Conservation (phyloP, 1,140 invertebrate genomes). For the Whitmania pigra region DNA sequence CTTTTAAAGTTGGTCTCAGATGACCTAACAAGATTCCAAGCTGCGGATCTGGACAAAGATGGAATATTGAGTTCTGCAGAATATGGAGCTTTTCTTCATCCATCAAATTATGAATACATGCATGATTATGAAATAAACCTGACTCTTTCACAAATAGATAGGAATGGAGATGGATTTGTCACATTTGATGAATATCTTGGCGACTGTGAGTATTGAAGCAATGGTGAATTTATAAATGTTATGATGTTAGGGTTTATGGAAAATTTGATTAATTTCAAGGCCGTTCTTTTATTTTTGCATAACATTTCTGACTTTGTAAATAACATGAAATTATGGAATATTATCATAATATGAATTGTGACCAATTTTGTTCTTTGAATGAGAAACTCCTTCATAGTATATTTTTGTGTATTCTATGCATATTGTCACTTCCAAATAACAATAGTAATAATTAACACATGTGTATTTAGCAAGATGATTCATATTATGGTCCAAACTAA, state of each 20-base stretch:
- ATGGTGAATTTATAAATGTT: too few species aligned
- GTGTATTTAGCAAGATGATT: too few species aligned
- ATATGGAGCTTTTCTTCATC: slow-evolving; percentile 78
- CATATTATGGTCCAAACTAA: too few species aligned
- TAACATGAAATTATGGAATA: too few species aligned
- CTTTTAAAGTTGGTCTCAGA: slow-evolving; percentile 46
- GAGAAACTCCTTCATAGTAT: too few species aligned
- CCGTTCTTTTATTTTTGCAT: neutral
- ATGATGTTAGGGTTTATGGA: neutral
- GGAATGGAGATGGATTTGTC: slow-evolving; percentile 58
- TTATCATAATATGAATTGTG: too few species aligned
- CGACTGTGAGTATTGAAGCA: slow-evolving; percentile 12
- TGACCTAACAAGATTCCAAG: slow-evolving; percentile 71
- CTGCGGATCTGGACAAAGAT: slow-evolving; percentile 74
- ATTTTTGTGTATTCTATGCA: too few species aligned
- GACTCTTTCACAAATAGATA: slow-evolving; percentile 71
- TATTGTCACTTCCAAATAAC: too few species aligned
- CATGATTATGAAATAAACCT: slow-evolving; percentile 66
- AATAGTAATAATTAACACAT: too few species aligned
- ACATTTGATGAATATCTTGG: slow-evolving; percentile 19
- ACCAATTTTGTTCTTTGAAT: too few species aligned
- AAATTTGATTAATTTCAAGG: too few species aligned
- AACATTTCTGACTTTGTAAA: too few species aligned
- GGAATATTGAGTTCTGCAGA: slow-evolving; percentile 62
- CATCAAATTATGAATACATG: slow-evolving; percentile 84